Percentiles rank a stretch among this genome's conserved stretches.
Conservation (phyloP, 1,140 invertebrate genomes). For the Spodoptera frugiperda region DNA sequence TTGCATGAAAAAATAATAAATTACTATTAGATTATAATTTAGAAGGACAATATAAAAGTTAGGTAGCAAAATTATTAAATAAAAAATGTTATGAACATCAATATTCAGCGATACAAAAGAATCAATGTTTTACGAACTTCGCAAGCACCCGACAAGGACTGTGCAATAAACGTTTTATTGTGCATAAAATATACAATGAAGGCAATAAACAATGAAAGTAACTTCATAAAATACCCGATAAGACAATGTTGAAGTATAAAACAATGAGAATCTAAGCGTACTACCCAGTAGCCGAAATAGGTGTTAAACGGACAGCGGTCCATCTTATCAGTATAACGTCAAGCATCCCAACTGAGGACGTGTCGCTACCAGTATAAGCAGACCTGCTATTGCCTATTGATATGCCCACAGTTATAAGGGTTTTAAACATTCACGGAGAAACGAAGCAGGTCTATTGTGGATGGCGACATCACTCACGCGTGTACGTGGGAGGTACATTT, state of each 20-base stretch:
- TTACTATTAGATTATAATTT: neutral
- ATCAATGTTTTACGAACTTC: constrained; percentile 31
- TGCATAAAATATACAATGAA: constrained; percentile 42
- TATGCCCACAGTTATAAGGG: constrained; percentile 34
- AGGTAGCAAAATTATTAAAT: neutral
- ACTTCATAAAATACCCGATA: constrained; percentile 41
- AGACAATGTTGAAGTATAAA: constrained; percentile 48
- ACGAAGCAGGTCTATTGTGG: constrained; percentile 55
- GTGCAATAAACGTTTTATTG: constrained; percentile 41
- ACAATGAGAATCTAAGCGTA: constrained; percentile 52
- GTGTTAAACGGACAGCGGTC: constrained; percentile 68
- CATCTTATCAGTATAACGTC: constrained; percentile 64
- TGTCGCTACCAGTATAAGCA: constrained; percentile 49
- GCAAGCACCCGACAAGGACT: constrained; percentile 29
- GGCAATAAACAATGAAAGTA: constrained; percentile 28
- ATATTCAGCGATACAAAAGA: constrained; percentile 29
- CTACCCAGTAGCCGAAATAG: constrained; percentile 71
- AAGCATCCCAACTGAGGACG: constrained; percentile 57
- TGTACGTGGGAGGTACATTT: constrained; percentile 76
- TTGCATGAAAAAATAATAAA: neutral
- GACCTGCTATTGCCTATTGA: constrained; percentile 49
- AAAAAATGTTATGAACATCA: constrained; percentile 2
- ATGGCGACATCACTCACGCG: constrained; percentile 63
- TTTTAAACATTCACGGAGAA: constrained; percentile 43
- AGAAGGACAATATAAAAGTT: neutral